Percentiles rank a stretch among this genome's conserved stretches.
Evolutionary conservation across 2,888 invertebrate genomes (phyloP).

Genomic region (Schizotus pectinicornis): DNA sequence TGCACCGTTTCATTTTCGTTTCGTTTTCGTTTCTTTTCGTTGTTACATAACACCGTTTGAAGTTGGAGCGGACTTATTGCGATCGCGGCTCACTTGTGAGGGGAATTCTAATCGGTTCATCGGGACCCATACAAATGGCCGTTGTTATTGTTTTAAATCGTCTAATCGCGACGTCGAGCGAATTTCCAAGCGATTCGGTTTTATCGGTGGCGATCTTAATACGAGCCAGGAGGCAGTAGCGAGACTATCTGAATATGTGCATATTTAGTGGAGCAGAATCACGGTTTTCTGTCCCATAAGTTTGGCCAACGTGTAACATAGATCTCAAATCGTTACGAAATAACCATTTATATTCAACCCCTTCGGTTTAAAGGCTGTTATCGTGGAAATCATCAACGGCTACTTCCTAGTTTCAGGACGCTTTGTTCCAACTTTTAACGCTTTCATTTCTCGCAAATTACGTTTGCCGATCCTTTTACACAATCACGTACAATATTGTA

Average conservation of each 20-base stretch:
- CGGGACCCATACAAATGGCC: too few relatives aligned
- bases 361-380: conserved; percentile 46
- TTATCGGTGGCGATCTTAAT: too few relatives aligned
- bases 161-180: too few relatives aligned
- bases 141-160: too few relatives aligned
- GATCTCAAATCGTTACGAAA: conserved; percentile 55
- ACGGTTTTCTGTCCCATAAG: conserved; percentile 51
- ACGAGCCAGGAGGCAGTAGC: neutral
- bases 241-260: conserved; percentile 46
- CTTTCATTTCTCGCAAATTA: conserved; percentile 14
- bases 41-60: neutral
- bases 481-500: conserved; percentile 12
- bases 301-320: conserved; percentile 57
- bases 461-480: conserved; percentile 1
- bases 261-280: conserved; percentile 53
- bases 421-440: conserved; percentile 13
- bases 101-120: too few relatives aligned
- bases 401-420: conserved; percentile 41
- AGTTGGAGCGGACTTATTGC: neutral
- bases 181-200: too few relatives aligned
- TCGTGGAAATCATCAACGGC: conserved; percentile 42
- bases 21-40: neutral
- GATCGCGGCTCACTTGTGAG: too few relatives aligned
- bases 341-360: conserved; percentile 55
- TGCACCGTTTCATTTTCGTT: neutral